phyloP scores from a whole-genome alignment of 2,113 vertebrate species.

The Ifrita kowaldi region DNA sequence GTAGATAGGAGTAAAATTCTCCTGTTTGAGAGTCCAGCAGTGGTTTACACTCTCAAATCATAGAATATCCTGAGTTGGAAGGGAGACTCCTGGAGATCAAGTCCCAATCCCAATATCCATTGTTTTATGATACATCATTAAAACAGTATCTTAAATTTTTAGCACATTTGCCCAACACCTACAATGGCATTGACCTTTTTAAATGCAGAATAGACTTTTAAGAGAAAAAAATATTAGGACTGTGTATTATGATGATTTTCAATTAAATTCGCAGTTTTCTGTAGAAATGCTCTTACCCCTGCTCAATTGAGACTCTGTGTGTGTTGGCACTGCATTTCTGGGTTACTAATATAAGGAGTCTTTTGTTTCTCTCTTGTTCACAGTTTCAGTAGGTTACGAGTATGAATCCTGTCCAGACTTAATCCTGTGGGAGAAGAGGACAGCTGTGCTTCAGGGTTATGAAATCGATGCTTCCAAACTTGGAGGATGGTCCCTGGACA shows the following conservation, averaged over 20 bases:
- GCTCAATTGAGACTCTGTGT: neutral
- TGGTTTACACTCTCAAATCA: neutral
- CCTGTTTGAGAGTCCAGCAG: neutral
- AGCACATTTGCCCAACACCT: neutral
- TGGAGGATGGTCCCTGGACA: conserved; percentile 93
- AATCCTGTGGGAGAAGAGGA: conserved; percentile 97
- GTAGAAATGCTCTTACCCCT: neutral
- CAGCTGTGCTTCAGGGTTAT: conserved; percentile 91
- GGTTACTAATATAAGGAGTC: neutral
- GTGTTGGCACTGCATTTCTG: neutral
- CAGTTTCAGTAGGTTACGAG: conserved; percentile 95
- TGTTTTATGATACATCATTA: neutral
- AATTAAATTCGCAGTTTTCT: neutral
- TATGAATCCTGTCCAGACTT: conserved; percentile 97
- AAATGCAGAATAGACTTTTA: neutral
- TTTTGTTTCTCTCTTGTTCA: neutral
- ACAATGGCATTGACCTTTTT: neutral
- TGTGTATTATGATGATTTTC: neutral
- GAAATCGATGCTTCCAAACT: conserved; percentile 92
- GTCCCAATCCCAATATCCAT: neutral
- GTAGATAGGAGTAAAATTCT: neutral
- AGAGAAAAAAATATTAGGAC: neutral
- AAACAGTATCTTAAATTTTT: neutral
- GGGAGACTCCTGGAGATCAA: neutral
- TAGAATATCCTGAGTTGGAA: neutral